Conservation (phyloP, 2,113 vertebrate species). For the Actenoides hombroni region DNA sequence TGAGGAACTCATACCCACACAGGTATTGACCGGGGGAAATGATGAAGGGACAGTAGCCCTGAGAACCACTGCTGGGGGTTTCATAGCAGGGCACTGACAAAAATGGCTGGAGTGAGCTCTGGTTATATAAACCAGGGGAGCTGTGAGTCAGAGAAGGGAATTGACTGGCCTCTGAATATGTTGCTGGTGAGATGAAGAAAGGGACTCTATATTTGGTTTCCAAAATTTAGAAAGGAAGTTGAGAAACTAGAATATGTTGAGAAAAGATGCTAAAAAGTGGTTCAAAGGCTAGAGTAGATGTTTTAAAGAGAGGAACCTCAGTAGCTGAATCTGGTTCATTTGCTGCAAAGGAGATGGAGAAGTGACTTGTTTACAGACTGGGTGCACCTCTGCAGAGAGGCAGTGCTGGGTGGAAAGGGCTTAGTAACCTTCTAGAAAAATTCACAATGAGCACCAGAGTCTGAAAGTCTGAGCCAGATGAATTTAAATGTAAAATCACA, state of each 20-base stretch:
- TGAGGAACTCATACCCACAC: rapidly evolving
- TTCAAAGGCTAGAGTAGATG: neutral
- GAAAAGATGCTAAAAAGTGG: neutral
- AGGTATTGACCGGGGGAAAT: rapidly evolving
- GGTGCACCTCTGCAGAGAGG: neutral
- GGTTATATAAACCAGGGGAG: slow-evolving; percentile 12
- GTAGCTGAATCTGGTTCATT: slow-evolving; percentile 7
- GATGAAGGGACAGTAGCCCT: neutral
- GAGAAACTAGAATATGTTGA: neutral
- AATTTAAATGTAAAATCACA: neutral
- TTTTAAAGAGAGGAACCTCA: slow-evolving; percentile 2
- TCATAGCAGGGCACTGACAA: neutral
- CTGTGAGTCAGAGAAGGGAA: neutral
- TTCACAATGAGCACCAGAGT: neutral
- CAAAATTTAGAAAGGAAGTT: neutral
- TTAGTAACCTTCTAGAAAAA: neutral
- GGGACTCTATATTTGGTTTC: neutral
- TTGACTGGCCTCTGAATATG: neutral
- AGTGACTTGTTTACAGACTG: slow-evolving; percentile 24
- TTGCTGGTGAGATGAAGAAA: neutral
- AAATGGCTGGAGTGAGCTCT: neutral
- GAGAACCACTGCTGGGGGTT: neutral
- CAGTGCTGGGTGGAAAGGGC: neutral
- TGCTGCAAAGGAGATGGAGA: slow-evolving; percentile 8
- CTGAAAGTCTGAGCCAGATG: neutral